A percentile compares a stretch with the other conserved stretches of the same genome.
Evolutionary conservation across 2,888 invertebrate species (phyloP).

Genomic region (Strigamia crassipes): DNA sequence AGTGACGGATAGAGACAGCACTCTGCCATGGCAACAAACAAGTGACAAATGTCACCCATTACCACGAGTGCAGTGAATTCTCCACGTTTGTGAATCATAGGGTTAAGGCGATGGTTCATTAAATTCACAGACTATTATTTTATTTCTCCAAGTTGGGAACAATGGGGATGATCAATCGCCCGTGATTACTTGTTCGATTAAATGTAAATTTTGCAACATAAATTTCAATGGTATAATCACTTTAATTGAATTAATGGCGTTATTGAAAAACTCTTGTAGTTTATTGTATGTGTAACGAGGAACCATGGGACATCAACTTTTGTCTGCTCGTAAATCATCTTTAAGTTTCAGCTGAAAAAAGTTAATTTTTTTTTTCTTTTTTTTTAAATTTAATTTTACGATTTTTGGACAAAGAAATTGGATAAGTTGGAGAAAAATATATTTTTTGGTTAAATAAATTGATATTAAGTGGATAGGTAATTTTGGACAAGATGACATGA

Average conservation of each 20-base stretch:
- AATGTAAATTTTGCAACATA: neutral
- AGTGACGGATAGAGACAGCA: neutral
- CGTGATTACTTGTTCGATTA: neutral
- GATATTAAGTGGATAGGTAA: too few relatives aligned
- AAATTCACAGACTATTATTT: neutral
- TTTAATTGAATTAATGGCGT: neutral
- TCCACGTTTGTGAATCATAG: neutral
- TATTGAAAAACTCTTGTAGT: neutral
- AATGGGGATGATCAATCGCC: neutral
- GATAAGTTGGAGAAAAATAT: too few relatives aligned
- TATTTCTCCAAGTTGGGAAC: neutral
- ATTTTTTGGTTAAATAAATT: too few relatives aligned
- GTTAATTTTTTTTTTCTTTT: too few relatives aligned
- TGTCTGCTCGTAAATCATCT: neutral
- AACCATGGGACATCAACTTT: neutral
- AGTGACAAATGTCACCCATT: neutral
- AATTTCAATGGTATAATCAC: neutral
- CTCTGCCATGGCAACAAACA: neutral
- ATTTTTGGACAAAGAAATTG: too few relatives aligned
- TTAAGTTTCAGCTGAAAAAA: neutral
- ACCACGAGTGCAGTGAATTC: neutral
- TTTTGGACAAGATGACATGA: too few relatives aligned
- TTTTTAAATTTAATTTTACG: too few relatives aligned
- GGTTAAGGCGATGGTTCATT: neutral
- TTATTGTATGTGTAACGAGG: neutral